These are phyloP conservation scores for Oncorhynchus keta DNA, from an alignment of 2,113 vertebrate species.

Conservation along the genomic window DNA sequence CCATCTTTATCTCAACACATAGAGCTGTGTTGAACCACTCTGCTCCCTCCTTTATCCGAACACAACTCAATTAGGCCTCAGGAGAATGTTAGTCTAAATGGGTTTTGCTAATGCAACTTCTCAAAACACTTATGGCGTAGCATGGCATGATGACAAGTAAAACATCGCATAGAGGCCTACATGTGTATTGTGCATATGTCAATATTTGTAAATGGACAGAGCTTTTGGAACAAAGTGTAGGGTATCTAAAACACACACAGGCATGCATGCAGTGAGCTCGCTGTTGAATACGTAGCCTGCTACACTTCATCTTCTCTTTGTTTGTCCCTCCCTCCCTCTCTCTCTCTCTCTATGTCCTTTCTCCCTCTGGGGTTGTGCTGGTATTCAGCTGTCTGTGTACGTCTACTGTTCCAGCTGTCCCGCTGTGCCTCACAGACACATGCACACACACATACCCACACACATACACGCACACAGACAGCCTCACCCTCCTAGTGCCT, in stretches of 20 bases:
- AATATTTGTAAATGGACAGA: neutral
- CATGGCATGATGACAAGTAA: neutral
- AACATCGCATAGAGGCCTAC: constrained; percentile 28
- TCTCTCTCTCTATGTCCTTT: constrained; percentile 15
- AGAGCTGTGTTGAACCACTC: constrained; percentile 57
- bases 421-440: constrained; percentile 17
- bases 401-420: constrained; percentile 67
- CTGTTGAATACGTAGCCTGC: neutral
- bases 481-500: constrained; percentile 5
- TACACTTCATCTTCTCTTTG: constrained; percentile 6
- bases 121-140: neutral
- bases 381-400: constrained; percentile 62
- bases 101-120: constrained; percentile 1
- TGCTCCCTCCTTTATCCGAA: constrained; percentile 47
- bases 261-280: neutral
- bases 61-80: constrained; percentile 66
- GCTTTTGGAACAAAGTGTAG: neutral
- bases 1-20: constrained; percentile 57
- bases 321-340: constrained; percentile 19
- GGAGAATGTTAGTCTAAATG: constrained; percentile 32
- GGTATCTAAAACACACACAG: neutral
- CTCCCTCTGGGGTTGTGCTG: constrained; percentile 44
- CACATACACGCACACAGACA: neutral
- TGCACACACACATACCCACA: no score
- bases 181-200: neutral